A percentile compares a stretch with the other conserved stretches of the same genome.
Conservation (phyloP, 2,797 vertebrate genomes). For the Pseudomugil gertrudae region DNA sequence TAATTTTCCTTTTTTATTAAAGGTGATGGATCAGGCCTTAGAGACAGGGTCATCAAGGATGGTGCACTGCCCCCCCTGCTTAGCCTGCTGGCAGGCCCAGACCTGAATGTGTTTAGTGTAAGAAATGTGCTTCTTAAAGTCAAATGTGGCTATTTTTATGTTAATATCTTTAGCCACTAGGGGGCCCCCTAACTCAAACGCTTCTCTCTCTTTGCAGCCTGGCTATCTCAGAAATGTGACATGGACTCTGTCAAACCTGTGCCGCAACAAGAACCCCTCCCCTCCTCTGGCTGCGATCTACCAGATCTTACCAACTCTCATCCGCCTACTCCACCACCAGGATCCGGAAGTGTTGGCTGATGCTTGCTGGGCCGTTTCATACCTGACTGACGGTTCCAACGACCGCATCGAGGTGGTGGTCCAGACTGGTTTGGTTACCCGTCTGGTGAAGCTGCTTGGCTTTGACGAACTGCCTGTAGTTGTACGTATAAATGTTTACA, state of each 20-base stretch:
- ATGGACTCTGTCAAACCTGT: constrained; percentile 97
- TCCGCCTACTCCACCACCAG: constrained; percentile 87
- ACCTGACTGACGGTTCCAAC: constrained; percentile 95
- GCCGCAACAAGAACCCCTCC: constrained; percentile 96
- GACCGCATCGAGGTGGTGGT: constrained; percentile 96
- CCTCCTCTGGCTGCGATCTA: constrained; percentile 88
- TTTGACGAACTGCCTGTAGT: constrained; percentile 88
- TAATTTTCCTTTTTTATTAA: constrained; percentile 3
- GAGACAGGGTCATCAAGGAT: constrained; percentile 95
- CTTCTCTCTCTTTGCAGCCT: constrained; percentile 72
- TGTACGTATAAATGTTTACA: constrained; percentile 73
- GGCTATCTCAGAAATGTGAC: constrained; percentile 94
- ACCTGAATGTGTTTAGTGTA: constrained; percentile 87
- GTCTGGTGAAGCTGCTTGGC: constrained; percentile 89
- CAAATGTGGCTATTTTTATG: too few species aligned
- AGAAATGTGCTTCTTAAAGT: constrained; percentile 66
- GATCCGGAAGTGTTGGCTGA: constrained; percentile 94
- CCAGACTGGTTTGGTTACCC: constrained; percentile 86
- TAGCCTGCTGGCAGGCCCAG: constrained; percentile 88
- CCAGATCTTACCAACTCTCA: constrained; percentile 89
- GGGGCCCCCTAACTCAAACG: constrained; percentile 3
- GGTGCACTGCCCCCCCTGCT: constrained; percentile 90
- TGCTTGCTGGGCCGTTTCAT: constrained; percentile 95
- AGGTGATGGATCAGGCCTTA: constrained; percentile 93
- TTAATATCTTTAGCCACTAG: constrained; percentile 47